A percentile compares a stretch with the other conserved stretches of the same genome.
Evolutionary conservation across 2,888 invertebrate genomes (phyloP).

Genomic region (Poecilobothrus nobilitatus): DNA sequence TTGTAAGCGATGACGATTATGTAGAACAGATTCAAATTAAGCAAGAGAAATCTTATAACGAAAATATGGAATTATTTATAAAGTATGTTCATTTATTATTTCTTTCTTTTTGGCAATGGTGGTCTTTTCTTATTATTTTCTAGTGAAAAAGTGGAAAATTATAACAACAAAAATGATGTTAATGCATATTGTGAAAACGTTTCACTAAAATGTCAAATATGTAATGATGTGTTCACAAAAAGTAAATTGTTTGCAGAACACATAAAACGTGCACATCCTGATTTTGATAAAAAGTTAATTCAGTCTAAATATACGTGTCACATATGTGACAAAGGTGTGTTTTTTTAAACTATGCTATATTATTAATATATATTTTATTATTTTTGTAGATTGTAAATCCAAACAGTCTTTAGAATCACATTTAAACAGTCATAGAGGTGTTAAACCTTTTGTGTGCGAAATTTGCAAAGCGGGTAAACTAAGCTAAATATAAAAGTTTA

Average conservation of each 20-base stretch:
- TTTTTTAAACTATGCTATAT: not conserved
- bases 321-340: not conserved
- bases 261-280: not conserved
- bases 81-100: not conserved
- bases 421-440: slow-evolving; percentile 7
- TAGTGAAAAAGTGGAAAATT: not conserved
- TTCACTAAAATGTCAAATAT: not conserved
- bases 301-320: not conserved
- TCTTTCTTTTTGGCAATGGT: too few relatives aligned
- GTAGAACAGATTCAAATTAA: not conserved
- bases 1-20: not conserved
- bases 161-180: not conserved
- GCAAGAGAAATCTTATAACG: not conserved
- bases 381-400: slow-evolving; percentile 2
- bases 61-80: not conserved
- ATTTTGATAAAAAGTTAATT: not conserved
- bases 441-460: slow-evolving; percentile 2
- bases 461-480: not conserved
- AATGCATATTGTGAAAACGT: not conserved
- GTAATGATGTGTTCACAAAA: not conserved
- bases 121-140: not conserved
- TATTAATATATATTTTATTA: not conserved
- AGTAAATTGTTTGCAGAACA: not conserved
- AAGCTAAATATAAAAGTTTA: not conserved
- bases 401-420: slow-evolving; percentile 7